Evolutionary conservation across 2,113 vertebrate species (phyloP).

Genomic region (Lamprologus callipterus): DNA sequence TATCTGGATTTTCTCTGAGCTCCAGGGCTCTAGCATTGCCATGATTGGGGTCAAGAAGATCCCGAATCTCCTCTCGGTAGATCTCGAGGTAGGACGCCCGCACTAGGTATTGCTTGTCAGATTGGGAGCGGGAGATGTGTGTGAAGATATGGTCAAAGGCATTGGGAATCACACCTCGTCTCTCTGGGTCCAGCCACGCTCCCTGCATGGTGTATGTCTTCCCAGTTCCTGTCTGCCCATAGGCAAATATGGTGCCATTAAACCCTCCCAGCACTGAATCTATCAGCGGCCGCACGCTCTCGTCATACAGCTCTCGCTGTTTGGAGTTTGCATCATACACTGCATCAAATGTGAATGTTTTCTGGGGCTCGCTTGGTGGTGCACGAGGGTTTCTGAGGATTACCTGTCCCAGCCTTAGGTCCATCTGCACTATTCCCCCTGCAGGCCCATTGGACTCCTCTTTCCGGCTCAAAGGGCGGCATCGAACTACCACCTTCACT

Average conservation of each 20-base stretch:
- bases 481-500: slow-evolving; percentile 92
- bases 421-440: slow-evolving; percentile 80
- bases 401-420: slow-evolving; percentile 88
- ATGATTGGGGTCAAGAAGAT: slow-evolving; percentile 76
- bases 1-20: slow-evolving; percentile 92
- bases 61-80: slow-evolving; percentile 93
- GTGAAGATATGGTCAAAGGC: slow-evolving; percentile 97
- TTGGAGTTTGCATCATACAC: slow-evolving; percentile 88
- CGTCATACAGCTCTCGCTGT: slow-evolving; percentile 91
- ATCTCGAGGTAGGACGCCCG: slow-evolving; percentile 97
- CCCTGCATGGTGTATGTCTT: slow-evolving; percentile 99
- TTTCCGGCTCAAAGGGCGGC: slow-evolving; percentile 84
- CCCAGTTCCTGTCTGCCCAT: slow-evolving; percentile 94
- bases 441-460: slow-evolving; percentile 79
- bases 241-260: slow-evolving; percentile 93
- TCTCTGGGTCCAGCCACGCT: slow-evolving; percentile 84
- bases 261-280: slow-evolving; percentile 89
- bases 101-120: slow-evolving; percentile 92
- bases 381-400: slow-evolving; percentile 86
- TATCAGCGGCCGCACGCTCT: slow-evolving; percentile 88
- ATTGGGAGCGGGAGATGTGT: slow-evolving; percentile 92
- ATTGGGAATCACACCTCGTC: slow-evolving; percentile 86
- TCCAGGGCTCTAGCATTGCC: slow-evolving; percentile 85
- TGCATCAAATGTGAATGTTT: slow-evolving; percentile 94
- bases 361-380: slow-evolving; percentile 78